Conservation (phyloP, 2,113 vertebrate species). For the Notarius lentiginosus region DNA sequence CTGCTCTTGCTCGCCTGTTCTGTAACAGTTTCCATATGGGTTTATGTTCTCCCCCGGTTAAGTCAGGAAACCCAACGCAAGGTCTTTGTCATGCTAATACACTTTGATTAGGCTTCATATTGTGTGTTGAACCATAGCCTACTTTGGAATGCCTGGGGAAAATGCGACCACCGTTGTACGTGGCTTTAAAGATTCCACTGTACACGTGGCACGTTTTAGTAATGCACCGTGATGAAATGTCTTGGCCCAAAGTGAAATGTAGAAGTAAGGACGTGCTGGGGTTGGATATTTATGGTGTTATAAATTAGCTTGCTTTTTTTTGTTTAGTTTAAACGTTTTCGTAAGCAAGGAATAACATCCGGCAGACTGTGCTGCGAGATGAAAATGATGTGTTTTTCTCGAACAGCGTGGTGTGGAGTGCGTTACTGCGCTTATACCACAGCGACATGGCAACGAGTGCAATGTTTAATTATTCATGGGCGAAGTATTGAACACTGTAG, state of each 20-base stretch:
- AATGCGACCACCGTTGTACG: background rate
- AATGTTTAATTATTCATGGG: too few species aligned
- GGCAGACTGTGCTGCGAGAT: background rate
- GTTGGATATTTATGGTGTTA: background rate
- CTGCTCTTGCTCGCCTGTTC: background rate
- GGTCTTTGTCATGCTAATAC: constrained; percentile 11
- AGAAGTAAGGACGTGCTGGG: background rate
- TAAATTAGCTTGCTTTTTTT: background rate
- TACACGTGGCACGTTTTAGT: constrained; percentile 33
- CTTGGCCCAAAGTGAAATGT: background rate
- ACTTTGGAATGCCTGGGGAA: background rate
- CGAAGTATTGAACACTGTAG: too few species aligned
- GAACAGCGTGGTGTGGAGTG: too few species aligned
- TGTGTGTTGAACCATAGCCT: background rate
- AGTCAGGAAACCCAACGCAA: background rate
- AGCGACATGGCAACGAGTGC: too few species aligned
- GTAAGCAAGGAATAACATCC: background rate
- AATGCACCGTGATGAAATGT: constrained; percentile 4
- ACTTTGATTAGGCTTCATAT: background rate
- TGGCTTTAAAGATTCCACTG: constrained; percentile 21
- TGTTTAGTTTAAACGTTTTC: too few species aligned
- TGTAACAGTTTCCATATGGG: constrained; percentile 4
- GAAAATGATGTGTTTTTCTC: too few species aligned
- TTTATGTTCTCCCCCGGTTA: background rate
- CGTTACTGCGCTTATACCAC: too few species aligned